phyloP scores from a whole-genome alignment of 1,140 invertebrate species.

The Heliothis virescens region DNA sequence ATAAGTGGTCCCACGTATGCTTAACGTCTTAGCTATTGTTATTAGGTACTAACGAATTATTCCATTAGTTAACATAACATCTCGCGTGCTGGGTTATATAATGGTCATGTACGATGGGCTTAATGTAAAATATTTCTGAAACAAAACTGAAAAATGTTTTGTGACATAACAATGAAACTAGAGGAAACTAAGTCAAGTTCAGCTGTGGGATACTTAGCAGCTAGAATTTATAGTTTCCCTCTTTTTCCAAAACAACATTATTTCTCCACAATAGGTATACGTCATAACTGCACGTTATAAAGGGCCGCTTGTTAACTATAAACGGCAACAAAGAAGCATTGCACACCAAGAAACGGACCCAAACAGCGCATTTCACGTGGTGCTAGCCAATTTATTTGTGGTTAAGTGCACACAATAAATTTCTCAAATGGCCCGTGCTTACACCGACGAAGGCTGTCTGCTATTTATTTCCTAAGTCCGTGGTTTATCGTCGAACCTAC shows the following conservation, averaged over 20 bases:
- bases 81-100: background rate
- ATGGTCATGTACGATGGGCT: too few relatives aligned
- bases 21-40: background rate
- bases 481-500: slow-evolving; percentile 75
- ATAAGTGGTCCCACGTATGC: background rate
- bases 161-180: background rate
- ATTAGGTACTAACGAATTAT: background rate
- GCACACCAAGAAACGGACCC: slow-evolving; percentile 59
- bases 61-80: background rate
- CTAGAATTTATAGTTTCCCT: background rate
- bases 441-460: slow-evolving; percentile 75
- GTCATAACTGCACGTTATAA: slow-evolving; percentile 28
- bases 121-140: too few relatives aligned
- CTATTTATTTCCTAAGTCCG: slow-evolving; percentile 79
- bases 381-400: slow-evolving; percentile 82
- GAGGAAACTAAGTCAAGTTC: background rate
- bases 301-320: slow-evolving; percentile 49
- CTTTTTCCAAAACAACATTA: slow-evolving; percentile 4
- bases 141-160: background rate
- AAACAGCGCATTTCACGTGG: slow-evolving; percentile 71
- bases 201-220: background rate
- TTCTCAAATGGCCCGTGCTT: slow-evolving; percentile 82
- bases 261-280: background rate
- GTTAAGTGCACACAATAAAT: slow-evolving; percentile 84
- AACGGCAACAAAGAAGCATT: slow-evolving; percentile 46